These are phyloP conservation scores for Pelosia muscerda DNA, from an alignment of 2,888 invertebrate genomes.

Conservation along the genomic window DNA sequence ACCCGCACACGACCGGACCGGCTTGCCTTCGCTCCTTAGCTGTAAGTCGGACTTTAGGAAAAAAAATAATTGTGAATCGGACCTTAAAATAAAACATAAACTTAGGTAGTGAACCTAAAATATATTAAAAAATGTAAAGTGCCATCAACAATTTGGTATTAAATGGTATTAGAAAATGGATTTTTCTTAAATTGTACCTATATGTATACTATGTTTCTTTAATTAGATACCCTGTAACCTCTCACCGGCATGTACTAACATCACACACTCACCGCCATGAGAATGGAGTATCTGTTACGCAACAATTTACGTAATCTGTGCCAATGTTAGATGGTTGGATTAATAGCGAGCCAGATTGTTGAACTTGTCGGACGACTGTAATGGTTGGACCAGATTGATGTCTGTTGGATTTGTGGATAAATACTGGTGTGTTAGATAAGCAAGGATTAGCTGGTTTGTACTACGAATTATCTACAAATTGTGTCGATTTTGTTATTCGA, in stretches of 20 bases:
- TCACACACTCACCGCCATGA: not conserved
- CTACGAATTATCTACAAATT: conserved; percentile 11
- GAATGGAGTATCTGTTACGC: conserved; percentile 2
- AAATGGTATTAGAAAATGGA: not conserved
- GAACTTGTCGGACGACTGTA: conserved; percentile 24
- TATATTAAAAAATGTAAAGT: too few relatives aligned
- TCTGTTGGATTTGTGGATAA: conserved; percentile 40
- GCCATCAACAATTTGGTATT: not conserved
- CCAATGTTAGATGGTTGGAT: conserved; percentile 45
- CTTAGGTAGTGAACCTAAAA: too few relatives aligned
- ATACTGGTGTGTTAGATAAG: conserved; percentile 51
- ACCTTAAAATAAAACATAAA: too few relatives aligned
- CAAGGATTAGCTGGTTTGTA: conserved; percentile 40
- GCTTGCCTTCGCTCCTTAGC: too few relatives aligned
- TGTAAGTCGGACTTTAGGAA: too few relatives aligned
- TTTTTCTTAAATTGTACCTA: too few relatives aligned
- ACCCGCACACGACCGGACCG: too few relatives aligned
- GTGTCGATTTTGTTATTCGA: conserved; percentile 10
- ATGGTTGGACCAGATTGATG: conserved; percentile 48
- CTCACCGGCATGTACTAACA: not conserved
- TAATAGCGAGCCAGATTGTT: conserved; percentile 37
- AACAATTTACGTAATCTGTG: conserved; percentile 16
- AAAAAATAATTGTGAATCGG: too few relatives aligned
- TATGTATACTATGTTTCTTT: too few relatives aligned
- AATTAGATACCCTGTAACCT: not conserved